phyloP scores from a whole-genome alignment of 2,888 invertebrate species.

The Pandemis cinnamomeana region DNA sequence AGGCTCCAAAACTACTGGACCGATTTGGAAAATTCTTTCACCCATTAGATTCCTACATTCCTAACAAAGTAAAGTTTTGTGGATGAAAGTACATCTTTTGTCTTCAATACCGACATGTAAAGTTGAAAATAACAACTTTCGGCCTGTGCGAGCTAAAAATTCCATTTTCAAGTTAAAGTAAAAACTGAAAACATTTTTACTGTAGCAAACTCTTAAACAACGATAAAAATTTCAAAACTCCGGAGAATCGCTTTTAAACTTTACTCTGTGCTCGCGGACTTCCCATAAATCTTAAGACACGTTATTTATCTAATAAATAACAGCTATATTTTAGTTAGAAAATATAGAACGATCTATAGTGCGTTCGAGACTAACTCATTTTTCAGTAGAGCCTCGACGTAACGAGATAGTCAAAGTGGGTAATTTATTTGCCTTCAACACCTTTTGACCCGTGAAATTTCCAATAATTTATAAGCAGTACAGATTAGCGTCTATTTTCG shows the following conservation, averaged over 20 bases:
- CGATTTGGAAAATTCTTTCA: too few relatives aligned
- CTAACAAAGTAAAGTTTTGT: neutral
- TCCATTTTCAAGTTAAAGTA: neutral
- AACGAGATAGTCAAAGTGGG: slow-evolving; percentile 26
- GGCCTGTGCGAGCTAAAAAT: neutral
- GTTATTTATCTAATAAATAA: slow-evolving; percentile 19
- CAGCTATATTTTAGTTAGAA: slow-evolving; percentile 6
- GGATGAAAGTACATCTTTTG: neutral
- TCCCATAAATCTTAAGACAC: slow-evolving; percentile 11
- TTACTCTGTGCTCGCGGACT: neutral
- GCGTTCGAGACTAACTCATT: slow-evolving; percentile 29
- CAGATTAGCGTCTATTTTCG: neutral
- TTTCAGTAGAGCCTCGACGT: slow-evolving; percentile 18
- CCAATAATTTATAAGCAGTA: neutral
- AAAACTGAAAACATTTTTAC: neutral
- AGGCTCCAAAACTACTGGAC: too few relatives aligned
- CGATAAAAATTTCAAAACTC: slow-evolving; percentile 9
- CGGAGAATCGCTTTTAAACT: slow-evolving; percentile 8
- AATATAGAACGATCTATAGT: slow-evolving; percentile 21
- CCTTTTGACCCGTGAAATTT: slow-evolving; percentile 9
- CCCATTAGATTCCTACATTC: too few relatives aligned
- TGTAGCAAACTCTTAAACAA: neutral
- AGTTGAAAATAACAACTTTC: neutral
- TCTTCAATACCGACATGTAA: neutral
- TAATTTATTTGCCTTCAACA: slow-evolving; percentile 23